Evolutionary conservation across 1,140 invertebrate species (phyloP).

Genomic region (Drosophila saltans): DNA sequence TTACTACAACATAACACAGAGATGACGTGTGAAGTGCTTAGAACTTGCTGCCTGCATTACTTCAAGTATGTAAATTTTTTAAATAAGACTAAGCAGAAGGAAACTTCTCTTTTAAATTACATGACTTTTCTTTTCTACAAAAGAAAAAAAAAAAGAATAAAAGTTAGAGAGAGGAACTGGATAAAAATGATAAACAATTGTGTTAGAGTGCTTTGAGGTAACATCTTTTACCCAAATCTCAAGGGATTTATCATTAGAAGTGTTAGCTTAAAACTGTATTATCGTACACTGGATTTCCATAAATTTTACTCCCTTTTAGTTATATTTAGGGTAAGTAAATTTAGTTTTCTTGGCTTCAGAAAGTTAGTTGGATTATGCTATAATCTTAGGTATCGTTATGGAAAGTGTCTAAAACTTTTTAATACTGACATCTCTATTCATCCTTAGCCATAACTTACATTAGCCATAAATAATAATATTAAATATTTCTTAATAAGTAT

Average conservation of each 20-base stretch:
- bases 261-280: neutral
- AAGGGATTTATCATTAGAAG: neutral
- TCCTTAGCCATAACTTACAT: no score
- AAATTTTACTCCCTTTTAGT: neutral
- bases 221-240: neutral
- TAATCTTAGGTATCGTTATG: no score
- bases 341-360: no score
- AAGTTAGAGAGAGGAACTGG: neutral
- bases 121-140: neutral
- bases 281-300: neutral
- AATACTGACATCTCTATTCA: no score
- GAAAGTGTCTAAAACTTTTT: no score
- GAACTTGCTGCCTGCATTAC: constrained; percentile 7
- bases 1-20: constrained; percentile 7
- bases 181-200: constrained; percentile 5
- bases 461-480: no score
- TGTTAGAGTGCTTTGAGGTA: neutral
- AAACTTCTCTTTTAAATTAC: constrained; percentile 9
- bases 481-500: no score
- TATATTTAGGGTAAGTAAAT: no score
- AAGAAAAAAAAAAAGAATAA: neutral
- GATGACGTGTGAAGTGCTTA: constrained; percentile 23
- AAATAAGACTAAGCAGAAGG: neutral
- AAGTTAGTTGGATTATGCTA: no score
- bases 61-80: constrained; percentile 13